phyloP scores from a whole-genome alignment of 2,888 invertebrate genomes.

The Seira sanloemensis region DNA sequence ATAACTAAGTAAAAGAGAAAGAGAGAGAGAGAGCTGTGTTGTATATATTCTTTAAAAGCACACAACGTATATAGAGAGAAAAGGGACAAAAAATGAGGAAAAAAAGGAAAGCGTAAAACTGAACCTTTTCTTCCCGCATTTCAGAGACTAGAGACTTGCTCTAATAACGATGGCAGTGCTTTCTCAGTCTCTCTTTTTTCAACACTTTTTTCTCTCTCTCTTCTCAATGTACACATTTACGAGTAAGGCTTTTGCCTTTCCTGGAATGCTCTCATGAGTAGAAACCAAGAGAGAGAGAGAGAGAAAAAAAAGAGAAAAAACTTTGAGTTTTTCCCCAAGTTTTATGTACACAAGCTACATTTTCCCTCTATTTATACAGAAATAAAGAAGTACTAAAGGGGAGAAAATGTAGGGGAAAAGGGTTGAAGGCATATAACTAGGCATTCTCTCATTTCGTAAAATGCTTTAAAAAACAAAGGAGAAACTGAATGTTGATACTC shows the following conservation, averaged over 20 bases:
- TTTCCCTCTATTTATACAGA: background rate
- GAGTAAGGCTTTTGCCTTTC: background rate
- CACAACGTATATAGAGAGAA: background rate
- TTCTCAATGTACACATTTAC: background rate
- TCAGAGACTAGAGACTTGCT: background rate
- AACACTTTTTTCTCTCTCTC: background rate
- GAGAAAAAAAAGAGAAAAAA: constrained; percentile 13
- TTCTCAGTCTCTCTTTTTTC: background rate
- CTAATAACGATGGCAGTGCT: background rate
- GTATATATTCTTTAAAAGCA: background rate
- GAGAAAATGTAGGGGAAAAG: background rate
- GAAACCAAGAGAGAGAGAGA: background rate
- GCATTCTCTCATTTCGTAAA: background rate
- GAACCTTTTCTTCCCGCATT: constrained; percentile 18
- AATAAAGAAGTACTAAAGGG: background rate
- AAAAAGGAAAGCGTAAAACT: background rate
- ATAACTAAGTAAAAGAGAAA: constrained; percentile 33
- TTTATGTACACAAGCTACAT: background rate
- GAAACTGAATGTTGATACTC: background rate
- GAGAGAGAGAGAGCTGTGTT: constrained; percentile 17
- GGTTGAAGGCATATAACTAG: background rate
- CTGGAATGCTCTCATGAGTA: constrained; percentile 9
- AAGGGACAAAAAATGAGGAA: background rate
- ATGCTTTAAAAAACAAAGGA: background rate
- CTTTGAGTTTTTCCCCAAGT: constrained; percentile 20